Base-by-base conservation (phyloP, 1,140 invertebrate genomes). In the Lepidurus apus region DNA sequence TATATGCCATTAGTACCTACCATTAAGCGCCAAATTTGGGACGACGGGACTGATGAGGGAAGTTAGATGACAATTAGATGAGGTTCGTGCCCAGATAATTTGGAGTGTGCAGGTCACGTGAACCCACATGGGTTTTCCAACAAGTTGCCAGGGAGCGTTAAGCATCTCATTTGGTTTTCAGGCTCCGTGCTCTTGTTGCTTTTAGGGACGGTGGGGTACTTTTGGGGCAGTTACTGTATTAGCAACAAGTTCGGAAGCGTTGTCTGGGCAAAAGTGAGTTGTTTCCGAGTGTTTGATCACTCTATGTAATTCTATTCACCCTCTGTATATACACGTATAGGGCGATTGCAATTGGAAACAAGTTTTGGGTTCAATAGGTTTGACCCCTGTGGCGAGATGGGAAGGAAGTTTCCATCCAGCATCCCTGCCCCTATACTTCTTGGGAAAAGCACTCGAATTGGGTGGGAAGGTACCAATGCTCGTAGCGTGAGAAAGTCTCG, bases 401-500 rank as follows among this genome's bases (percentile, higher is more conserved):
- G 2, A 34, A 34, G 3, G 34, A 65, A 65, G 53, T 4, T 65
- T 65, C 17, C 8, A 65, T 65, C 53, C 53, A 65, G 53, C 53
- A 65, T 65, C 53, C 53, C 21, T 65, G 13, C 21, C 21, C 45
- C n/a, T n/a, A 13, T 65, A 13, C 21, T 65, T 17, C 53, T 65
- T 65, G 53, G 53, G 53, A n/a, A 21, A 21, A 65, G 13, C 21
- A 65, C 21, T 9, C 0, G 53, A 21, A 13, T n/a, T 9, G 8
- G 53, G 53, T 65, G 53, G 53, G 53, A 65, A 65, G 53, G 53
- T 65, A 47, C 17, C 4, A 65, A 65, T 65, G 53, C 53, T 17
- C 13, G 53, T 65, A 21, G 53, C 53, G 53, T 65, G 53, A 65
- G 53, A 65, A 65, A 65, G 53, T 65, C 53, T 65, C 53, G 21